Conservation (phyloP, 2,888 invertebrate species). For the Drosophila kokeensis region DNA sequence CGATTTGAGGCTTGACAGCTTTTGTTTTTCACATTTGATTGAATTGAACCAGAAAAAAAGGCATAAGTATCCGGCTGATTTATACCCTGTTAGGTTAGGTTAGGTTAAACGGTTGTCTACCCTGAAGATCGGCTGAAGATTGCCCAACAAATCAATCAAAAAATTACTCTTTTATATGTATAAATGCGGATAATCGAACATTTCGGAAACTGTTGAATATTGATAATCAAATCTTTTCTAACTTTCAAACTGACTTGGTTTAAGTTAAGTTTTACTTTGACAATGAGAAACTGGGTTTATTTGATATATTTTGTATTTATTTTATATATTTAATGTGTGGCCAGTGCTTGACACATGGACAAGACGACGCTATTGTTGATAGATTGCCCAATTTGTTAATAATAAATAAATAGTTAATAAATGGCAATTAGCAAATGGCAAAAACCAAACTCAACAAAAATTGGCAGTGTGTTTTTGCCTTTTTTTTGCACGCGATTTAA, state of each 20-base stretch:
- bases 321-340: background rate
- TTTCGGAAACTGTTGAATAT: background rate
- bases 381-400: conserved; percentile 62
- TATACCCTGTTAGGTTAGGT: conserved; percentile 2
- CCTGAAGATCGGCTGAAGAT: no score
- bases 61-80: background rate
- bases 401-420: conserved; percentile 46
- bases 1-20: no score
- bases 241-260: background rate
- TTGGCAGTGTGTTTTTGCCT: conserved; percentile 23
- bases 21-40: background rate
- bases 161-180: background rate
- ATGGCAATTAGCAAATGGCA: conserved; percentile 42
- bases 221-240: background rate
- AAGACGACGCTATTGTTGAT: conserved; percentile 4
- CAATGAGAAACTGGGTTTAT: background rate
- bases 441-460: background rate
- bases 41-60: background rate
- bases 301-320: background rate
- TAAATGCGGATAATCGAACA: no score
- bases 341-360: conserved; percentile 7
- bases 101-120: background rate
- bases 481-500: conserved; percentile 24
- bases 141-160: no score
- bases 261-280: background rate